Conservation (phyloP, 2,888 invertebrate genomes). For the Augochlorella aurata region DNA sequence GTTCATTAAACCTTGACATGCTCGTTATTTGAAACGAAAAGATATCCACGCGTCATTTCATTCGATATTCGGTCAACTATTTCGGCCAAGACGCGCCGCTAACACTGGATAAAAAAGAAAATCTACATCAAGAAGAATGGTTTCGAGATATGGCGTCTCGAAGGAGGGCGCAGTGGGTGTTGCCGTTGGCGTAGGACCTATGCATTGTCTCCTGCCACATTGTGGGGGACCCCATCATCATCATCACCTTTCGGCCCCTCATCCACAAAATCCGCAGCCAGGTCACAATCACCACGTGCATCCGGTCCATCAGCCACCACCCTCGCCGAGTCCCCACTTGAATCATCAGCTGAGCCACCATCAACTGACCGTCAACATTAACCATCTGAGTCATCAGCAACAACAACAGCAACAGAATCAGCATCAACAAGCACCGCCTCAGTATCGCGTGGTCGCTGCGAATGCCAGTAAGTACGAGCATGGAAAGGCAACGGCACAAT, state of each 20-base stretch:
- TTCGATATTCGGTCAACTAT: conserved; percentile 37
- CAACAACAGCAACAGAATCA: conserved; percentile 74
- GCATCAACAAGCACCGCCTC: conserved; percentile 73
- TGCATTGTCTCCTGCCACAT: conserved; percentile 75
- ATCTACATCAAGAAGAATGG: conserved; percentile 70
- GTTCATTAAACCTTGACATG: conserved; percentile 28
- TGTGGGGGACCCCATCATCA: conserved; percentile 76
- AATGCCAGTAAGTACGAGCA: conserved; percentile 74
- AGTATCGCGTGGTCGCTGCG: conserved; percentile 76
- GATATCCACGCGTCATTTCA: conserved; percentile 19
- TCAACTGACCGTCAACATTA: conserved; percentile 76
- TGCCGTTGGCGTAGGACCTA: conserved; percentile 76
- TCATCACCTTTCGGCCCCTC: conserved; percentile 75
- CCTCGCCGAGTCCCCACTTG: conserved; percentile 76
- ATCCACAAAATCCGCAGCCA: conserved; percentile 75
- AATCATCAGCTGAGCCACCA: conserved; percentile 77
- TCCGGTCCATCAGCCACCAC: conserved; percentile 74
- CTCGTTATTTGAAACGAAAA: conserved; percentile 30
- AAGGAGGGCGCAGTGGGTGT: conserved; percentile 79
- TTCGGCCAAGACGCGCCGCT: conserved; percentile 40
- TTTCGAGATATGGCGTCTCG: conserved; percentile 78
- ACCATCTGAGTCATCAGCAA: conserved; percentile 74
- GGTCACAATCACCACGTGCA: conserved; percentile 78
- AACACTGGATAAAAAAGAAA: conserved; percentile 47
- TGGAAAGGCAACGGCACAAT: background rate